Evolutionary conservation across 2,797 vertebrate species (phyloP), one percentile per base, ranked within the genome.

Genomic region (Tachyglossus aculeatus): DNA sequence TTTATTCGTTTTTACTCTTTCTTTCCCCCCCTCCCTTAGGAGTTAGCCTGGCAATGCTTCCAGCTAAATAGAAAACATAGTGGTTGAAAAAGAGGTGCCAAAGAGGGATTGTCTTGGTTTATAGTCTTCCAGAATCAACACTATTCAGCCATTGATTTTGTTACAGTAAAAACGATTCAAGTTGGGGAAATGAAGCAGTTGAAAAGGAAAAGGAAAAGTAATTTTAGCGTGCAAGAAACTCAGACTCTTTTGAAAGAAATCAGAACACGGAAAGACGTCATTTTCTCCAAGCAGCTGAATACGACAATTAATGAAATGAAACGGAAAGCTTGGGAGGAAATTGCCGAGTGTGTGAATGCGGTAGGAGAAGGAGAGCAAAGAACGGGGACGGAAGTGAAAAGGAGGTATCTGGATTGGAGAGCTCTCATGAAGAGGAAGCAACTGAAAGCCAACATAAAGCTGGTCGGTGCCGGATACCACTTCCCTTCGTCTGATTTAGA

Each of bases 231-330:
- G 77, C 95, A 96, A 87, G 95, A 98, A 91, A 98, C 96, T 48
- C 96, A 98, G 82, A 95, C 94, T 24, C 95, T 98, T 62, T 95
- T 98, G 88, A 95, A 94, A 44, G 96, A 98, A 89, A 97, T 98
- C 73, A 95, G 96, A 67, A 96, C 96, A 85, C 93, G 96, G 65
- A 95, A 94, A 67, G 95, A 96, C 48, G 93, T 97, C 24, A 92
- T 97, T 79, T 98, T 97, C 80, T 98, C 96, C 11, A 95, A 96
- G 74, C 96, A 98, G 75, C 95, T 98, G 89, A 98, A 98, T 80
- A 96, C 96, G 18, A 96, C 96, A 36, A 96, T 97, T 82, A 98
- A 98, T 32, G 96, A 98, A 87, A 94, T 98, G 94, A 98, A 97
- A 80, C 92, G 96, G 38, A 96, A 96, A 45, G 96, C 96, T 56